Percentiles rank a stretch among this genome's conserved stretches.
phyloP scores from a whole-genome alignment of 1,140 invertebrate species.

The Panagrolaimus sp. region DNA sequence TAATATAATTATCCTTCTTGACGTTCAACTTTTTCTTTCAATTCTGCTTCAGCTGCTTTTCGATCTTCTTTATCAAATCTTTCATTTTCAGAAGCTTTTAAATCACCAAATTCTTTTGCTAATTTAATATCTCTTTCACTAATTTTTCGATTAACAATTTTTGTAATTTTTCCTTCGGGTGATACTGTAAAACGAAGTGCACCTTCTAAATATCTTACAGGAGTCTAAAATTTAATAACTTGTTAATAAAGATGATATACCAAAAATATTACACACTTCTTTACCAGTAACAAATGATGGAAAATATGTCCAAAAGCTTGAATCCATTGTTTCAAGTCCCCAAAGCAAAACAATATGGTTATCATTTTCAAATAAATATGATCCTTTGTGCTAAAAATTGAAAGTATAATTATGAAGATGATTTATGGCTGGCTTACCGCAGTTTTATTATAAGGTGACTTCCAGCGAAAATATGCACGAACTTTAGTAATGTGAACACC shows the following conservation, averaged over 20 bases:
- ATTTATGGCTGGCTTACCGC: too few species aligned
- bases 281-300: conserved; percentile 24
- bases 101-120: conserved; percentile 22
- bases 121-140: conserved; percentile 20
- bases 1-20: background rate
- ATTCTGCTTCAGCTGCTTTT: background rate
- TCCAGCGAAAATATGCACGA: conserved; percentile 29
- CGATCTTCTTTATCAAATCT: conserved; percentile 21
- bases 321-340: conserved; percentile 4
- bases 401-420: too few species aligned
- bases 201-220: conserved; percentile 13
- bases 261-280: conserved; percentile 17
- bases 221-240: conserved; percentile 12
- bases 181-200: conserved; percentile 26
- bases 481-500: conserved; percentile 25
- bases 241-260: background rate
- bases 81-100: conserved; percentile 14
- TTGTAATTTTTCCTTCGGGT: conserved; percentile 20
- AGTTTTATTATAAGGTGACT: conserved; percentile 28
- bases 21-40: background rate
- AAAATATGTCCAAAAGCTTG: conserved; percentile 15
- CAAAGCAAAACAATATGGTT: conserved; percentile 8
- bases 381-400: conserved; percentile 7
- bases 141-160: conserved; percentile 21
- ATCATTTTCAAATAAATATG: background rate